Percentiles rank a stretch among this genome's conserved stretches.
phyloP scores from a whole-genome alignment of 2,888 invertebrate species.

The Pherbina coryleti region DNA sequence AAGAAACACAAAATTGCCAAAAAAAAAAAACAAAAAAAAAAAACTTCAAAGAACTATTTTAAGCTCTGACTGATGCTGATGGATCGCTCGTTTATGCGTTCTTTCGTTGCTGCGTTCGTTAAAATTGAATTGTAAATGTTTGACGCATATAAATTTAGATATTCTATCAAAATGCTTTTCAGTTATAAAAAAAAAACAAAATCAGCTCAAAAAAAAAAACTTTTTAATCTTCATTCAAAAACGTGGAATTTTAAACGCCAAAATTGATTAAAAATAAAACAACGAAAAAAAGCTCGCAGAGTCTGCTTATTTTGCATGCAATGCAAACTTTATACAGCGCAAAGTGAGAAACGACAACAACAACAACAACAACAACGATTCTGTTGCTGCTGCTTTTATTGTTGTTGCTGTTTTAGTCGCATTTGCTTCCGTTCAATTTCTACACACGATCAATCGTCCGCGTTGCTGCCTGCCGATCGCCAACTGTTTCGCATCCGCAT shows the following conservation, averaged over 20 bases:
- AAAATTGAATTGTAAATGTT: not conserved
- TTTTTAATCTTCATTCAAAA: not conserved
- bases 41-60: slow-evolving; percentile 3
- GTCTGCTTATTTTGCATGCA: not conserved
- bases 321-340: not conserved
- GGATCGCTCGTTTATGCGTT: not conserved
- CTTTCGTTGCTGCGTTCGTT: not conserved
- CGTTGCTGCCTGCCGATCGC: not conserved
- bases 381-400: not conserved
- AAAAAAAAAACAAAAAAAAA: not conserved
- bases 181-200: not conserved
- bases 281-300: not conserved
- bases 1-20: too few relatives aligned
- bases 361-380: not conserved
- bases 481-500: slow-evolving; percentile 45
- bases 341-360: not conserved
- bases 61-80: not conserved
- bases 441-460: not conserved
- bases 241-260: not conserved
- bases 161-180: not conserved
- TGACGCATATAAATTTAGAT: not conserved
- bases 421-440: slow-evolving; percentile 9
- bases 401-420: slow-evolving; percentile 27
- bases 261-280: not conserved
- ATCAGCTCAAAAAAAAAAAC: not conserved